Percentiles rank a stretch among this genome's conserved stretches.
phyloP scores from a whole-genome alignment of 2,888 invertebrate genomes.

The Nymphalis polychloros region DNA sequence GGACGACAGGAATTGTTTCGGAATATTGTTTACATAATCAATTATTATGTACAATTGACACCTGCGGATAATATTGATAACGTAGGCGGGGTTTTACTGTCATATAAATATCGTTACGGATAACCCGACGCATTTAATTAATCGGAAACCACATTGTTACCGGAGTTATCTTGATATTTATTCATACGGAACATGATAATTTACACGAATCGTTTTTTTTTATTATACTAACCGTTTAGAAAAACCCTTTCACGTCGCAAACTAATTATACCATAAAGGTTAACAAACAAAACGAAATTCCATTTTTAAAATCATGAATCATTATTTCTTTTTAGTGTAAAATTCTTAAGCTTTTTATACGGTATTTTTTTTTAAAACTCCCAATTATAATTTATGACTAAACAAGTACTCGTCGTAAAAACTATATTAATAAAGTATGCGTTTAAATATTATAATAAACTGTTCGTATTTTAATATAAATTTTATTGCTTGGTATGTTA shows the following conservation, averaged over 20 bases:
- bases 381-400: neutral
- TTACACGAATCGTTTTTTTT: neutral
- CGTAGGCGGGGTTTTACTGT: conserved; percentile 8
- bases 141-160: conserved; percentile 6
- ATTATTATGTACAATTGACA: too few relatives aligned
- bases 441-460: too few relatives aligned
- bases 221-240: neutral
- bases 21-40: too few relatives aligned
- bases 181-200: conserved; percentile 7
- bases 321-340: too few relatives aligned
- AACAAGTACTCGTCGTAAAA: too few relatives aligned
- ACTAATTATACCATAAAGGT: too few relatives aligned
- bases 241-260: neutral
- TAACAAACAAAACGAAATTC: too few relatives aligned
- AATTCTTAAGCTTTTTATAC: too few relatives aligned
- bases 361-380: neutral
- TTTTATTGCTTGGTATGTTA: neutral
- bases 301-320: too few relatives aligned
- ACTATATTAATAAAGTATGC: too few relatives aligned
- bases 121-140: conserved; percentile 8
- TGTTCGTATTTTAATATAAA: too few relatives aligned
- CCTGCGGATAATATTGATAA: neutral
- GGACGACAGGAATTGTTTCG: too few relatives aligned
- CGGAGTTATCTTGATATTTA: neutral
- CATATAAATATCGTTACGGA: conserved; percentile 5